These are phyloP conservation scores for Hypomesus transpacificus DNA, from an alignment of 2,113 vertebrate genomes.

Conservation along the genomic window DNA sequence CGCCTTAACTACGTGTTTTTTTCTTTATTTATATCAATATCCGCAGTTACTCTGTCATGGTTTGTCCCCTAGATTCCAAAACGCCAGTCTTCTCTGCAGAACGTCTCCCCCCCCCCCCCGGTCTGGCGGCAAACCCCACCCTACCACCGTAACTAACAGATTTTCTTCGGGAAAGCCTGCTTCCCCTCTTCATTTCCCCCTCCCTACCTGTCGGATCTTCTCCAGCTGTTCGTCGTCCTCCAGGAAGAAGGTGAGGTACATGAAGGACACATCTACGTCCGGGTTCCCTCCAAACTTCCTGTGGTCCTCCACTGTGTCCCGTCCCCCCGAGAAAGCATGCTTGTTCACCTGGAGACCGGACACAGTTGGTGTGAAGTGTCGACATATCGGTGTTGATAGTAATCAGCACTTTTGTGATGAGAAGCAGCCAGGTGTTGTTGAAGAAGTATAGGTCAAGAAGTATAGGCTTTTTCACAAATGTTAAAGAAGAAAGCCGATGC, in stretches of 20 bases:
- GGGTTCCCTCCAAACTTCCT: constrained; percentile 86
- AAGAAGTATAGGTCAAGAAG: not conserved
- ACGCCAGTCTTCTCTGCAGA: too few species aligned
- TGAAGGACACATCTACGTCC: constrained; percentile 91
- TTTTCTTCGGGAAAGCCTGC: too few species aligned
- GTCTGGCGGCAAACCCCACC: too few species aligned
- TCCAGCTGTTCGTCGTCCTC: constrained; percentile 91
- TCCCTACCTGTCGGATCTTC: constrained; percentile 85
- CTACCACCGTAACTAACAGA: too few species aligned
- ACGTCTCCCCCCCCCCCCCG: too few species aligned
- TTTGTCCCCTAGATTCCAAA: too few species aligned
- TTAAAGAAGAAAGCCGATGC: not conserved
- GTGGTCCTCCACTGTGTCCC: constrained; percentile 94
- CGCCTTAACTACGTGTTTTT: too few species aligned
- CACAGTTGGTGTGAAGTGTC: not conserved
- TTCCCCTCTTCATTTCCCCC: not conserved
- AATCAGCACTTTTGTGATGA: not conserved
- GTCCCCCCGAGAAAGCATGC: constrained; percentile 93
- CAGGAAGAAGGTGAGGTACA: constrained; percentile 97
- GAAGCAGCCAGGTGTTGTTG: not conserved
- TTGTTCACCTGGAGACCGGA: constrained; percentile 83
- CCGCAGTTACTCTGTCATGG: too few species aligned
- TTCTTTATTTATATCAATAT: too few species aligned
- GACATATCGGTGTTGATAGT: not conserved
- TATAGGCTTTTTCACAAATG: not conserved